Conservation (phyloP, 2,888 invertebrate species). For the Crossocerus cetratus region DNA sequence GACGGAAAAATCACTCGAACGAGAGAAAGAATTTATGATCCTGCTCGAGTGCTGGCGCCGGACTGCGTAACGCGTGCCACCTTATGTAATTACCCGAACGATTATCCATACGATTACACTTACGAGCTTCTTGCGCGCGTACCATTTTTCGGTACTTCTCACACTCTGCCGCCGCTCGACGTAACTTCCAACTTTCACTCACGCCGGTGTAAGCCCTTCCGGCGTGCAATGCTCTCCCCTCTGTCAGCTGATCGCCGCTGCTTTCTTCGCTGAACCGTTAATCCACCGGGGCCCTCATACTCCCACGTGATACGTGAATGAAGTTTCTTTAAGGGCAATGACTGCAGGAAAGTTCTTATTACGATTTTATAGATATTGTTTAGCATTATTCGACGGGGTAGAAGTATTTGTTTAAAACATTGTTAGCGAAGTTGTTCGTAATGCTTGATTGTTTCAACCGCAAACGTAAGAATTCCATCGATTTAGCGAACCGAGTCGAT, state of each 20-base stretch:
- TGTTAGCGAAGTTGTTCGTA: no score
- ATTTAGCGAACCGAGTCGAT: no score
- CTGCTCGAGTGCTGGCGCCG: not conserved
- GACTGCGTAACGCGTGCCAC: not conserved
- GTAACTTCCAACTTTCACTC: slow-evolving; percentile 51
- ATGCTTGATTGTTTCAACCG: no score
- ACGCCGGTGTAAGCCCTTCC: not conserved
- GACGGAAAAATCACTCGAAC: not conserved
- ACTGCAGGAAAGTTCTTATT: no score
- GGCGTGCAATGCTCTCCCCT: slow-evolving; percentile 32
- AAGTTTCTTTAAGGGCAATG: no score
- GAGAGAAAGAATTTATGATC: not conserved
- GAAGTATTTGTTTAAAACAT: no score
- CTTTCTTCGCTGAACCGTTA: slow-evolving; percentile 35
- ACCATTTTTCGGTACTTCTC: slow-evolving; percentile 32
- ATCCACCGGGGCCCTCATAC: not conserved
- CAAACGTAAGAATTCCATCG: no score
- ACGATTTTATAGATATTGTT: no score
- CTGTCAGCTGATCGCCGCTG: slow-evolving; percentile 19
- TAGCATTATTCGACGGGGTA: no score
- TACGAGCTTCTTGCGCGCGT: slow-evolving; percentile 23
- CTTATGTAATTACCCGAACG: slow-evolving; percentile 23
- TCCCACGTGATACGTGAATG: no score
- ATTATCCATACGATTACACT: slow-evolving; percentile 30
- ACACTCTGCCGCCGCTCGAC: slow-evolving; percentile 10